These are phyloP conservation scores for Condylura cristata DNA, from an alignment of 2,113 vertebrate species.

Conservation along the genomic window DNA sequence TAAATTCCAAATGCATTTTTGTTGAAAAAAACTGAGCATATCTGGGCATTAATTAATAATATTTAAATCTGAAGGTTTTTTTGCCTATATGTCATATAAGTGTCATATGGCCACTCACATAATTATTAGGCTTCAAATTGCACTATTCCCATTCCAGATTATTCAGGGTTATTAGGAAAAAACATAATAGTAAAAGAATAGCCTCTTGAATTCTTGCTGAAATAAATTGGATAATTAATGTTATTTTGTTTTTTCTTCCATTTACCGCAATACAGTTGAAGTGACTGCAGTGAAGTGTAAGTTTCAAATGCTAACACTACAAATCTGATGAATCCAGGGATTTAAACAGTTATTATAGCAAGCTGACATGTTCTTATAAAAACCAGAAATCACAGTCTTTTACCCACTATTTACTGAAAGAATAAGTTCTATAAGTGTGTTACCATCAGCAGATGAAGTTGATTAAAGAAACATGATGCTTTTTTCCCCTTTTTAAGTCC, in stretches of 20 bases:
- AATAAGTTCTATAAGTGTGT: conserved; percentile 23
- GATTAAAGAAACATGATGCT: conserved; percentile 25
- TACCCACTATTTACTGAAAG: conserved; percentile 23
- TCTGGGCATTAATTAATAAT: background rate
- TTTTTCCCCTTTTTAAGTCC: conserved; percentile 16
- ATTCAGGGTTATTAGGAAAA: background rate
- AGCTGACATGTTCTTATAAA: background rate
- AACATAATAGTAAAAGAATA: background rate
- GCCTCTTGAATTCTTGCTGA: background rate
- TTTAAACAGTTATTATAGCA: conserved; percentile 29
- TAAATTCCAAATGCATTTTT: background rate
- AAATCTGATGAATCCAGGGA: background rate
- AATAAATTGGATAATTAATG: background rate
- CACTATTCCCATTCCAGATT: background rate
- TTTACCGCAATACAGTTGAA: background rate
- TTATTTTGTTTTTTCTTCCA: background rate
- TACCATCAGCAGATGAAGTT: background rate
- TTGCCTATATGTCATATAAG: background rate
- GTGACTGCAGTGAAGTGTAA: background rate
- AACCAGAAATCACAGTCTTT: background rate
- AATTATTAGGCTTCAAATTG: background rate
- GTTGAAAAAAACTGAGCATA: background rate
- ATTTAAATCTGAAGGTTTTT: conserved; percentile 1
- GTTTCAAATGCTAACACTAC: conserved; percentile 14
- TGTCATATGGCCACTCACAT: background rate